Evolutionary conservation across 2,888 invertebrate species (phyloP).

Genomic region (Melangyna quadrimaculata): DNA sequence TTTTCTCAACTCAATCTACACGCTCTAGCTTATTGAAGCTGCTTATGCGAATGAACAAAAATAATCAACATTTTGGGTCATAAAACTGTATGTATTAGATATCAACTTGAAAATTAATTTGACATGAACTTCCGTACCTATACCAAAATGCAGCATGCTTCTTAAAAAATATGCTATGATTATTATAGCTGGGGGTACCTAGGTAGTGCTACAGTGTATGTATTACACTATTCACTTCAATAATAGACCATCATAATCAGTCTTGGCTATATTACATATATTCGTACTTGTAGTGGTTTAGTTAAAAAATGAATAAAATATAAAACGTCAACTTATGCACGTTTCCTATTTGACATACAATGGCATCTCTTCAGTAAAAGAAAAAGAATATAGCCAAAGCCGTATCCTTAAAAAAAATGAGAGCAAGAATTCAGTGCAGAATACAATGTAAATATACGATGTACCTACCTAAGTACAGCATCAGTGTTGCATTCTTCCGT

Average conservation of each 20-base stretch:
- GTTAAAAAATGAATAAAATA: background rate
- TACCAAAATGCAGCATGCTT: no score
- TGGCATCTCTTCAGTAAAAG: background rate
- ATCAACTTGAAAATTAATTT: no score
- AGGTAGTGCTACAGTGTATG: background rate
- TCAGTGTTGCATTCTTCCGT: slow-evolving; percentile 58
- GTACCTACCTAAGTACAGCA: background rate
- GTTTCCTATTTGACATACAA: slow-evolving; percentile 45
- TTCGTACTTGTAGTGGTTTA: background rate
- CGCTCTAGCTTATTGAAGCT: no score
- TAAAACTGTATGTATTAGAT: no score
- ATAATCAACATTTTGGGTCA: no score
- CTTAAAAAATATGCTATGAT: no score
- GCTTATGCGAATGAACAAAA: no score
- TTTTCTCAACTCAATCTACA: no score
- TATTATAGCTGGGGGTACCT: no score
- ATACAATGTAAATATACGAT: background rate
- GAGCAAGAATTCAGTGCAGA: slow-evolving; percentile 35
- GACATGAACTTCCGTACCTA: no score
- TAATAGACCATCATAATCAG: background rate
- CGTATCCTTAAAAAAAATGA: background rate
- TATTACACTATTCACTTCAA: background rate
- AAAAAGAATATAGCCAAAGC: background rate
- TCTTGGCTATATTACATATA: no score
- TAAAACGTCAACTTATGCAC: slow-evolving; percentile 60